Conservation (phyloP, 2,888 invertebrate genomes). For the Callimorpha dominula region DNA sequence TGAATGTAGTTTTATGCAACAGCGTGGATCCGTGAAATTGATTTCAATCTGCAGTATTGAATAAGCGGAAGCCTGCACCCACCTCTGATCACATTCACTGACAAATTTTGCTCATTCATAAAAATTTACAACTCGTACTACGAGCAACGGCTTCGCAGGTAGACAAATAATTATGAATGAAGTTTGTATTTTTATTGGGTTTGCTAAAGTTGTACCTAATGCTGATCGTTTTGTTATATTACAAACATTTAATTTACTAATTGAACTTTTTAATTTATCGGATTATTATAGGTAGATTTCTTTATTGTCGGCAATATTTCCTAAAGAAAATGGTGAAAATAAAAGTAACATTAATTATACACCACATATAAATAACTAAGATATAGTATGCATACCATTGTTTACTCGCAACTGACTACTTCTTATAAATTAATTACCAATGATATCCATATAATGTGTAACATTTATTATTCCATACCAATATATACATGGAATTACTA, state of each 20-base stretch:
- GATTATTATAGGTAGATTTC: background rate
- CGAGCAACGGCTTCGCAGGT: constrained; percentile 66
- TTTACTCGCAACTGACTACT: no score
- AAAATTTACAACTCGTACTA: constrained; percentile 76
- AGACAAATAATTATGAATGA: constrained; percentile 68
- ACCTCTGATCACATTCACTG: constrained; percentile 68
- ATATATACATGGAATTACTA: no score
- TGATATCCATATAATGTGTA: no score
- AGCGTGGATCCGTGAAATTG: constrained; percentile 81
- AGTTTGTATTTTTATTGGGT: constrained; percentile 48
- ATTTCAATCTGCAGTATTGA: constrained; percentile 66
- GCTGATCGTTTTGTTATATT: constrained; percentile 8
- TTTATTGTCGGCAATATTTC: background rate
- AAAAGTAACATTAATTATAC: background rate
- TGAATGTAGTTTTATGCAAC: constrained; percentile 82
- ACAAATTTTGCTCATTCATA: constrained; percentile 69
- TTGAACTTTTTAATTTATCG: background rate
- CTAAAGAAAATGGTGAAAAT: background rate
- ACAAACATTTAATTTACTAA: background rate
- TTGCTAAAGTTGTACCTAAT: constrained; percentile 7
- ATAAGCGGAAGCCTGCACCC: constrained; percentile 73
- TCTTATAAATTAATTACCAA: no score
- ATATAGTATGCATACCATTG: no score
- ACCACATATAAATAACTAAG: no score
- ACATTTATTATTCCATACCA: no score